A percentile compares a stretch with the other conserved stretches of the same genome.
Evolutionary conservation across 2,888 invertebrate species (phyloP).

Genomic region (Alentia gelatinosa): DNA sequence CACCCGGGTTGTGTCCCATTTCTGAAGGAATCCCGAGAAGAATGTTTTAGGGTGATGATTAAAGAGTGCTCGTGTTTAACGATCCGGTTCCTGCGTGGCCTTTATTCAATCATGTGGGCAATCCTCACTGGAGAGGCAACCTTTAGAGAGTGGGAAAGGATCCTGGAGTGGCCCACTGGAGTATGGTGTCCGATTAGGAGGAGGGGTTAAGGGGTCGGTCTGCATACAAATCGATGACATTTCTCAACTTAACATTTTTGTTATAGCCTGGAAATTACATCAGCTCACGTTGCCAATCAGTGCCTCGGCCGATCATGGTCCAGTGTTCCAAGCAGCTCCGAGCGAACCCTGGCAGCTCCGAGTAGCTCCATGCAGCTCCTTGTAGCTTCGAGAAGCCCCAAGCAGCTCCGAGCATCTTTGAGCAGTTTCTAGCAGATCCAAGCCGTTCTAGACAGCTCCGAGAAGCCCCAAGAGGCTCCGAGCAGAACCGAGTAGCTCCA

Average conservation of each 20-base stretch:
- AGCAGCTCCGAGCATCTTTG: too few relatives aligned
- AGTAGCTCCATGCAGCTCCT: neutral
- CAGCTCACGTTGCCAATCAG: neutral
- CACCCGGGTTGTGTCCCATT: neutral
- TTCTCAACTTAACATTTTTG: neutral
- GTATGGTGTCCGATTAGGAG: neutral
- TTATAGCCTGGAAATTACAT: neutral
- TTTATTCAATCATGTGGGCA: neutral
- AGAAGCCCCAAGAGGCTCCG: too few relatives aligned
- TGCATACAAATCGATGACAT: neutral
- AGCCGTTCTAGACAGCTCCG: too few relatives aligned
- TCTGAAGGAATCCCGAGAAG: neutral
- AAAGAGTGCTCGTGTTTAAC: neutral
- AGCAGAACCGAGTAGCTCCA: too few relatives aligned
- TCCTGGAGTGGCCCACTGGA: neutral
- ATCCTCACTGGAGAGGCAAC: neutral
- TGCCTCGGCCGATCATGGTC: too few relatives aligned
- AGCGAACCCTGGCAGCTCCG: too few relatives aligned
- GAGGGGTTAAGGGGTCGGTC: neutral
- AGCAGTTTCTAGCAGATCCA: too few relatives aligned
- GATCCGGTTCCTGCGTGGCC: neutral
- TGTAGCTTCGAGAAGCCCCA: too few relatives aligned
- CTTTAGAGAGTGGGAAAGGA: neutral
- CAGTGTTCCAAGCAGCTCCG: too few relatives aligned
- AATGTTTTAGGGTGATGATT: neutral